Conservation (phyloP, 2,113 vertebrate genomes). For the Illadopsis cleaveri region DNA sequence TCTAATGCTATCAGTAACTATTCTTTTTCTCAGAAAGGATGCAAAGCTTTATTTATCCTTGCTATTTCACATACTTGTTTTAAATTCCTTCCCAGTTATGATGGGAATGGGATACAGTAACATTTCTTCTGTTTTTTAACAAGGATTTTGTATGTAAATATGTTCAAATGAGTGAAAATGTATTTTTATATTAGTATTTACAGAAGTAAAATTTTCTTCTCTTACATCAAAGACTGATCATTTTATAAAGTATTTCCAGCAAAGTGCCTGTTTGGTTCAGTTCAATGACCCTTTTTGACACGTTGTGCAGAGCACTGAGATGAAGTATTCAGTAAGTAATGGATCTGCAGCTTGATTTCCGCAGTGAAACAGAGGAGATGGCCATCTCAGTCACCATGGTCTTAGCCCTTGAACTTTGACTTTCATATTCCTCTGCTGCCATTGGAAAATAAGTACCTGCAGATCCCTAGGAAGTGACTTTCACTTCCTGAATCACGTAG, state of each 20-base stretch:
- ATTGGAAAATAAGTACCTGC: not conserved
- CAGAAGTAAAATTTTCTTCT: not conserved
- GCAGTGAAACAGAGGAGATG: not conserved
- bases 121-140: not conserved
- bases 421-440: not conserved
- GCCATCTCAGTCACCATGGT: not conserved
- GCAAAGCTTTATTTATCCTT: not conserved
- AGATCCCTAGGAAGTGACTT: rapidly evolving
- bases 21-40: not conserved
- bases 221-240: not conserved
- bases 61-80: not conserved
- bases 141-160: not conserved
- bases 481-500: not conserved
- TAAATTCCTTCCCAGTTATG: not conserved
- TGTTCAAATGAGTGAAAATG: not conserved
- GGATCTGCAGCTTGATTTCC: not conserved
- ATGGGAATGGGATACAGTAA: not conserved
- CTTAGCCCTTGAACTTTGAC: not conserved
- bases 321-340: not conserved
- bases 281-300: not conserved
- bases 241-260: not conserved
- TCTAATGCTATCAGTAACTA: not conserved
- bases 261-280: not conserved
- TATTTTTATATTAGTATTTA: not conserved
- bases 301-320: not conserved